Percentiles rank a stretch among this genome's conserved stretches.
Conservation (phyloP, 2,797 vertebrate species). For the Enteromius anoplus region DNA sequence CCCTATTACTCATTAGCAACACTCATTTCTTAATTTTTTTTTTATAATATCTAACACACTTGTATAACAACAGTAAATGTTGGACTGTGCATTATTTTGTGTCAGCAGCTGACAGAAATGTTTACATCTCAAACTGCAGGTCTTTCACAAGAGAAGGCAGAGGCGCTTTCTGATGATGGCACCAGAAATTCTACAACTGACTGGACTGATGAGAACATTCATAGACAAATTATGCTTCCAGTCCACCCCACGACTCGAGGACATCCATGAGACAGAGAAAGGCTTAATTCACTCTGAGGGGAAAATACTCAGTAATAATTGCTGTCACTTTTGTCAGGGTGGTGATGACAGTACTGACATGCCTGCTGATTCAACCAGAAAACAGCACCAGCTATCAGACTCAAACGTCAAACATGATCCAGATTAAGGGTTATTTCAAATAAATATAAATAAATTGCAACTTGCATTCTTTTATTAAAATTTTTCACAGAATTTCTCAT, state of each 20-base stretch:
- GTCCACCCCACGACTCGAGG: neutral
- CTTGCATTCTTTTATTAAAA: neutral
- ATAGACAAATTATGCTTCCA: neutral
- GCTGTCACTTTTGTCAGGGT: neutral
- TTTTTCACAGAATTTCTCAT: neutral
- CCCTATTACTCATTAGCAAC: neutral
- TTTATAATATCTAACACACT: neutral
- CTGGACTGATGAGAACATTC: neutral
- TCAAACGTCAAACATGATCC: neutral
- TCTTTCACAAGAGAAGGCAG: slow-evolving; percentile 4
- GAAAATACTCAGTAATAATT: too few relatives aligned
- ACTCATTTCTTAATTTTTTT: neutral
- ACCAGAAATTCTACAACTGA: neutral
- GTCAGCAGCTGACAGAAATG: neutral
- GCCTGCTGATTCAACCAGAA: neutral
- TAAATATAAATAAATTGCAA: neutral
- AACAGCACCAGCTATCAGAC: neutral
- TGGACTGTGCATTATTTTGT: neutral
- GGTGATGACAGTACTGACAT: slow-evolving; percentile 2
- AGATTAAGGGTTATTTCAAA: neutral
- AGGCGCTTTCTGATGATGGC: neutral
- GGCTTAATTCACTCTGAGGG: neutral
- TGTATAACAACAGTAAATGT: neutral
- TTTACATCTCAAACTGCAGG: neutral
- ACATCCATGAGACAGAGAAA: neutral